Base-by-base conservation (phyloP, 2,113 vertebrate genomes). In the Mesitornis unicolor region DNA sequence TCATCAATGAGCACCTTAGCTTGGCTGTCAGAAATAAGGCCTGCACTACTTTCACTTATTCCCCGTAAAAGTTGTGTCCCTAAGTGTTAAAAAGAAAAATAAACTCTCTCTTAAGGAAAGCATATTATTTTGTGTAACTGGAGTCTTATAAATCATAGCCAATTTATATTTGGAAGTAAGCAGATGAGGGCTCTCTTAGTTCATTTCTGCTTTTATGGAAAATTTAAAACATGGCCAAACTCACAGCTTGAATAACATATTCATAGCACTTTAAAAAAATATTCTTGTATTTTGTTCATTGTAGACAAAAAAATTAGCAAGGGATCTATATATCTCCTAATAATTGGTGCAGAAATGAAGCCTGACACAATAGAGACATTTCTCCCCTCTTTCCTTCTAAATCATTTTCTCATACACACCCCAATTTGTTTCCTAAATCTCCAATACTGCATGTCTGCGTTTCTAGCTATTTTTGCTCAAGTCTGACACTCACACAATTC, bases 191-290 rank as follows among this genome's bases (percentile, higher is more conserved):
- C 31, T 90, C 73, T 85, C 81, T 91, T 56, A 35, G 56, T 82
- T 95, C 22, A 86, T 89, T 96, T 89, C 61, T 61, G 45, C 35
- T 79, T 90, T 89, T 77, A 95, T 77, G 85, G 90, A 95, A 96
- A 96, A 95, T 79, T 50, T 78, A 93, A 91, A 92, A 73, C 77
- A 76, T 42, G 31, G 87, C 93, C 93, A 95, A 91, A 89, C 42
- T 95, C 91, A 89, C 92, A 97, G 92, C 87, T 95, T 95, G 89
- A 87, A 83, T 82, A 75, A 40, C 77, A 61, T 94, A 95, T 91
- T 93, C 79, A 89, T 24, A 93, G 77, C 16, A 68, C 38, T 94
- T 89, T 12, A 75, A 68, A 82, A 84, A 90, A 91, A 48, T 28
- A 24, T 38, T 69, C 48, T 75, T 3, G 0, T 53, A 43, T 93